Evolutionary conservation across 2,888 invertebrate genomes (phyloP), one percentile per base, ranked within the genome.

Genomic region (Artemia sinica): DNA sequence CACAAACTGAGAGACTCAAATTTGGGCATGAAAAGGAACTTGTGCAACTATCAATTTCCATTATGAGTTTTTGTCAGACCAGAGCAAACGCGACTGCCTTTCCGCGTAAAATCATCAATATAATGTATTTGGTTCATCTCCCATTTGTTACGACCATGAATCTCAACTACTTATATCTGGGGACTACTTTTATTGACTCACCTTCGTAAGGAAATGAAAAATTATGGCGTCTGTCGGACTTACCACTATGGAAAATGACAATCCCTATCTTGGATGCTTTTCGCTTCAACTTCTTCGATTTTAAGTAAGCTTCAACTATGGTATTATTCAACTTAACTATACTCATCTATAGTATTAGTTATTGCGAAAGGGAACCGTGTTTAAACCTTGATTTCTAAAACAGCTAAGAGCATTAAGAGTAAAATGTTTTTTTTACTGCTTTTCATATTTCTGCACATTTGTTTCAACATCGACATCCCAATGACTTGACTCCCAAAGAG

Each of bases 71-170:
- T 52, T 52, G 52, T 52, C 52, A 14, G n/a, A 52, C 13, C 4
- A 2, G 52, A 52, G 52, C 52, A 52, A n/a, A 52, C 13, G 52
- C 13, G n/a, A 4, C 52, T 4, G 4, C 52, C 52, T 52, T 52
- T 14, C 52, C 52, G n/a, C 52, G 52, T 52, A 4, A 52, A 52
- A 52, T 52, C 52, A 52, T 52, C 52, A 52, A 52, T 52, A n/a
- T 52, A 52, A 52, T 52, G n/a, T 2, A 14, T 14, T 52, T 14
- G 52, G 1, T 52, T 4, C 4, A 52, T n/a, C n/a, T 52, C 4
- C 52, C 52, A 52, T 1, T 52, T 52, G 52, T 14, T 52, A 3
- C 52, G 52, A 52, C 52, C 4, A 52, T 52, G 52, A 52, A 52
- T 4, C 4, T 4, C 52, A 52, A 52, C 2, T 52, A 52, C 1